These are phyloP conservation scores for Exaiptasia diaphana DNA, from an alignment of 64 coral and sea anemone genomes.

Conservation along the genomic window DNA sequence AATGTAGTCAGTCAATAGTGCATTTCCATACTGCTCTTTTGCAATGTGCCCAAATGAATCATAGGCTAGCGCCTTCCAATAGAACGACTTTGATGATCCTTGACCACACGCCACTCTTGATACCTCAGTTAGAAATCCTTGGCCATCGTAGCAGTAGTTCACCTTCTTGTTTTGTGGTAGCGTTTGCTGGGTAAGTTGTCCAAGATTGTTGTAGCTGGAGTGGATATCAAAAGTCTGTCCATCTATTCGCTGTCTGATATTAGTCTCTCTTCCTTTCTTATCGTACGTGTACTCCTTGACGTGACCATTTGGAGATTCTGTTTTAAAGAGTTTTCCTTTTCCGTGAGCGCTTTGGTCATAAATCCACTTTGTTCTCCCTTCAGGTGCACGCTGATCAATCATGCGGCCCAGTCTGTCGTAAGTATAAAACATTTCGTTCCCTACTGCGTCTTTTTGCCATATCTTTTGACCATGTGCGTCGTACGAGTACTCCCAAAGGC, in stretches of 20 bases:
- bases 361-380: neutral
- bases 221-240: neutral
- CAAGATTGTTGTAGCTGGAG: neutral
- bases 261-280: neutral
- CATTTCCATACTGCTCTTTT: neutral
- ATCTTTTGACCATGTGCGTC: neutral
- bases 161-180: neutral
- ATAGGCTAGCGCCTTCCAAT: neutral
- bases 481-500: conserved; percentile 5
- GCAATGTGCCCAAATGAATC: conserved; percentile 11
- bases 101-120: no score
- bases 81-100: neutral
- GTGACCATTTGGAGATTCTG: neutral
- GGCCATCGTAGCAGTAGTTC: neutral
- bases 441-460: conserved; percentile 2
- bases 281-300: neutral
- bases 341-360: neutral
- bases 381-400: neutral
- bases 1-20: neutral
- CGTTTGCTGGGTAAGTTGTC: neutral
- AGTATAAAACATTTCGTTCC: neutral
- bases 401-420: conserved; percentile 5
- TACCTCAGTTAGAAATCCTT: neutral
- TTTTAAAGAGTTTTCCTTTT: neutral
- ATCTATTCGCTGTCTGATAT: neutral